These are phyloP conservation scores for Epirrhoe tristata DNA, from an alignment of 2,888 invertebrate genomes.

Conservation along the genomic window DNA sequence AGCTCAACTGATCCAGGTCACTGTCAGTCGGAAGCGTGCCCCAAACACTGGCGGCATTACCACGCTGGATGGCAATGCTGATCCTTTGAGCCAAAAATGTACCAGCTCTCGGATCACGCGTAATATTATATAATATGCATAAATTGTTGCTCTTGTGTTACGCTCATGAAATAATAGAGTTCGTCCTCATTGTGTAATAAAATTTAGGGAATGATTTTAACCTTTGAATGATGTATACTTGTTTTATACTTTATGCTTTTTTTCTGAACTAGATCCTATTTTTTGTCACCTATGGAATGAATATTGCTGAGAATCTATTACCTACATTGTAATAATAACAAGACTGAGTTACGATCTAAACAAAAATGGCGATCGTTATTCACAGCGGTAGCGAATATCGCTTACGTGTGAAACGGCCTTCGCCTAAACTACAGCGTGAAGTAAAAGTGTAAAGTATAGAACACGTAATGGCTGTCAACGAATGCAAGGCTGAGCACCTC, in stretches of 20 bases:
- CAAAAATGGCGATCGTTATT: no score
- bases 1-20: no score
- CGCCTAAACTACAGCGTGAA: background rate
- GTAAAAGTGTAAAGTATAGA: slow-evolving; percentile 35
- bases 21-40: no score
- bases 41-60: no score
- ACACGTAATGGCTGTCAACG: slow-evolving; percentile 47
- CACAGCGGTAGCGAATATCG: background rate
- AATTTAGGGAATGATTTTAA: slow-evolving; percentile 28
- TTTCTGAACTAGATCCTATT: background rate
- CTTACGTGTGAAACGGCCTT: background rate
- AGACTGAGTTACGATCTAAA: no score
- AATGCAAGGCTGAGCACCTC: slow-evolving; percentile 56
- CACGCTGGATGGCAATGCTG: no score
- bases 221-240: slow-evolving; percentile 26
- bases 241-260: slow-evolving; percentile 39
- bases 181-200: slow-evolving; percentile 61
- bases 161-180: slow-evolving; percentile 62
- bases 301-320: no score
- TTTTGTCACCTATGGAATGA: no score
- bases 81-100: no score
- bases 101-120: no score
- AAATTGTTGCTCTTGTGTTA: slow-evolving; percentile 38
- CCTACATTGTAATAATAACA: no score
- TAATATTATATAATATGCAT: background rate